These are phyloP conservation scores for Ammospiza nelsoni DNA, from an alignment of 2,113 vertebrate species.

Conservation along the genomic window DNA sequence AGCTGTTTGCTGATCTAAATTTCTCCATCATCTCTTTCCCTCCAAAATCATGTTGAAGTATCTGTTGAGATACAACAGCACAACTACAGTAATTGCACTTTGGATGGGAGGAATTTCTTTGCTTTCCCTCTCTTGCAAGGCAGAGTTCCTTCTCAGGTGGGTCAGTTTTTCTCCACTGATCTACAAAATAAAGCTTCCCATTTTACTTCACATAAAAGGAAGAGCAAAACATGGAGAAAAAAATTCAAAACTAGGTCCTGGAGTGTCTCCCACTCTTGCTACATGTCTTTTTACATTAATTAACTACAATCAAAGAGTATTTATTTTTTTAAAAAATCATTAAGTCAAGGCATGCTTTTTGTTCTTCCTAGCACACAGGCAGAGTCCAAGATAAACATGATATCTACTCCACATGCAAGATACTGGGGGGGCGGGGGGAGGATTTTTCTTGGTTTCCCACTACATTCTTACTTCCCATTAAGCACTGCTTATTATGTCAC, in stretches of 20 bases:
- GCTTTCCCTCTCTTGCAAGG: neutral
- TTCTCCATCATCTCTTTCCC: neutral
- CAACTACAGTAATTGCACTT: neutral
- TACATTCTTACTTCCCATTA: neutral
- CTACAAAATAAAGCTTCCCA: neutral
- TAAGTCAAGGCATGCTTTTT: neutral
- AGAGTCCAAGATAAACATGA: neutral
- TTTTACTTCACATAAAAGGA: neutral
- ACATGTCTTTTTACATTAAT: neutral
- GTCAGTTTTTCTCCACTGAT: neutral
- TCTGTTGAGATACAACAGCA: neutral
- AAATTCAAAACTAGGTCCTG: neutral
- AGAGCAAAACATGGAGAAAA: neutral
- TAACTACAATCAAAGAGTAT: neutral
- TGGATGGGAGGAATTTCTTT: neutral
- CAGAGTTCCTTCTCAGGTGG: neutral
- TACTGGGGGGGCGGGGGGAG: accelerated
- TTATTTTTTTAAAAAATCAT: neutral
- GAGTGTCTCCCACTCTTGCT: neutral
- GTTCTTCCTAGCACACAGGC: neutral
- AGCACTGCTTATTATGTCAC: neutral
- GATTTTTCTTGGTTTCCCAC: neutral
- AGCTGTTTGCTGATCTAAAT: neutral
- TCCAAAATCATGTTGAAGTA: neutral
- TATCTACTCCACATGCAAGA: neutral